Evolutionary conservation across 1,140 invertebrate genomes (phyloP).

Genomic region (Drosophila lacteicornis): DNA sequence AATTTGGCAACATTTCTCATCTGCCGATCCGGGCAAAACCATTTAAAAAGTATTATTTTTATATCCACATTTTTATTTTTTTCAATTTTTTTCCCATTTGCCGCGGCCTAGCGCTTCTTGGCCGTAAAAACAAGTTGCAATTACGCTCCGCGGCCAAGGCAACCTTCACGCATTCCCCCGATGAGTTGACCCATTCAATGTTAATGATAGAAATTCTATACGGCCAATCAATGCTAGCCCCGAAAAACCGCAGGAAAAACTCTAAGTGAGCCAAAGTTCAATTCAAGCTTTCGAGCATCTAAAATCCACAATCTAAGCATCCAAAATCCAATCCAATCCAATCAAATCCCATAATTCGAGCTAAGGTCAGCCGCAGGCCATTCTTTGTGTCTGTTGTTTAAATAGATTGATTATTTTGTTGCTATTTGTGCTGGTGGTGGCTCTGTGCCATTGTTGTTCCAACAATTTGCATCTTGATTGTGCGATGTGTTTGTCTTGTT

Average conservation of each 20-base stretch:
- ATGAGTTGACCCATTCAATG: constrained; percentile 57
- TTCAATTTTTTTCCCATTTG: constrained; percentile 24
- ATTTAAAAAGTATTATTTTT: constrained; percentile 76
- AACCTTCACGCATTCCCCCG: constrained; percentile 81
- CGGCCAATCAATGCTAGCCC: constrained; percentile 50
- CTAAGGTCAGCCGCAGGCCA: constrained; percentile 67
- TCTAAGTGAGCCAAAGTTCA: constrained; percentile 42
- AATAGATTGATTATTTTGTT: constrained; percentile 77
- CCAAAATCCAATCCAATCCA: constrained; percentile 45
- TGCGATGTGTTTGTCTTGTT: constrained; percentile 30
- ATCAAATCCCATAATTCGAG: constrained; percentile 59
- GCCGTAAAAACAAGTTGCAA: constrained; percentile 62
- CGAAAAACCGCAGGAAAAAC: constrained; percentile 45
- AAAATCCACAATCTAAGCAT: constrained; percentile 4
- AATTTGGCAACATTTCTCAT: constrained; percentile 82
- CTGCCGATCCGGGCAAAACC: constrained; percentile 71
- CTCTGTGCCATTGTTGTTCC: constrained; percentile 62
- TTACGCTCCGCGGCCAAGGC: constrained; percentile 32
- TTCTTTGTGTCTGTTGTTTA: constrained; percentile 58
- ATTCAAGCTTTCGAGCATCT: constrained; percentile 12
- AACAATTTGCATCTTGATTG: constrained; percentile 80
- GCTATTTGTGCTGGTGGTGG: constrained; percentile 40
- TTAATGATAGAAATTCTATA: constrained; percentile 68
- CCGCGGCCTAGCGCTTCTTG: constrained; percentile 30
- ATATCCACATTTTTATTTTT: constrained; percentile 8